Conservation (phyloP, 1,140 invertebrate species). For the Conus betulinus region DNA sequence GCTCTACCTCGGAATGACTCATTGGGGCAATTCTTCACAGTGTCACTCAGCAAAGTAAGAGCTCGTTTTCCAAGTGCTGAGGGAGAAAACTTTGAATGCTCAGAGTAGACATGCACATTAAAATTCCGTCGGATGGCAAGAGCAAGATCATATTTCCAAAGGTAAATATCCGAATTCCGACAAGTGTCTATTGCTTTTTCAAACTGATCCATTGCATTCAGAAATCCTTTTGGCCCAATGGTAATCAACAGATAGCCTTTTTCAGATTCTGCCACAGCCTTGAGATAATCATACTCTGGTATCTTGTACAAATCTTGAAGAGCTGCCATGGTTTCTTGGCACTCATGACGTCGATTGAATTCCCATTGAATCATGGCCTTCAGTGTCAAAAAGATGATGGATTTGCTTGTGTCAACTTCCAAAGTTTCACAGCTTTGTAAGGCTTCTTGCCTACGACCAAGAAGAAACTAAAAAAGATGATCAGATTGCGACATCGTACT, state of each 20-base stretch:
- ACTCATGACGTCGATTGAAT: neutral
- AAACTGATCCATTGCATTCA: neutral
- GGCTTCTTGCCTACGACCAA: neutral
- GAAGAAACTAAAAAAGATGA: neutral
- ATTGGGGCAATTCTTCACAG: neutral
- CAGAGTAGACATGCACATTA: neutral
- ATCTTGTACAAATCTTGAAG: neutral
- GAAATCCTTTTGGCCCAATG: neutral
- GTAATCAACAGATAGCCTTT: neutral
- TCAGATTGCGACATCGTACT: neutral
- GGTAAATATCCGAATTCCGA: neutral
- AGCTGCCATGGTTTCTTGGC: neutral
- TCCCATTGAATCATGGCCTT: neutral
- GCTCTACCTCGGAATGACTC: neutral
- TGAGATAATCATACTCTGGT: neutral
- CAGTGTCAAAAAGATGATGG: neutral
- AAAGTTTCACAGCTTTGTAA: neutral
- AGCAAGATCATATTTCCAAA: neutral
- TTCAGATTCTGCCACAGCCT: neutral
- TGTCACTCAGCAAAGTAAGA: neutral
- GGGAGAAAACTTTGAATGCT: neutral
- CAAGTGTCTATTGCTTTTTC: neutral
- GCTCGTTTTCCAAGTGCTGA: neutral
- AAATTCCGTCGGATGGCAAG: neutral
- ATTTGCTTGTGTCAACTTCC: neutral